A percentile compares a stretch with the other conserved stretches of the same genome.
Conservation (phyloP, 1,140 invertebrate species). For the Dendrolimus punctatus region DNA sequence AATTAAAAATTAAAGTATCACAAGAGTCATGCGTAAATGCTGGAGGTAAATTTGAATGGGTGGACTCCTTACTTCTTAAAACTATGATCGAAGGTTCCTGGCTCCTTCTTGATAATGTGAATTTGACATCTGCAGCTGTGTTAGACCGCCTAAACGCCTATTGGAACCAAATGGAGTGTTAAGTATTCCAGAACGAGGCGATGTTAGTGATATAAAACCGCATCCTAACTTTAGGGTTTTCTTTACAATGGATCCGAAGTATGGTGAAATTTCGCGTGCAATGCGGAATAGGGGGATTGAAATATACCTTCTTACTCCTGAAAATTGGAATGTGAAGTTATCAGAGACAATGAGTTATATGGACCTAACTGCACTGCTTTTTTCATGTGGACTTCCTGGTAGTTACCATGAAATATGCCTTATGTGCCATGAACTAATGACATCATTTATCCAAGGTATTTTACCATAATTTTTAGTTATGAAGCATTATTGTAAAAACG, state of each 20-base stretch:
- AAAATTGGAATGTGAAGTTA: conserved; percentile 39
- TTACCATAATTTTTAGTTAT: too few species aligned
- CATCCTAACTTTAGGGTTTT: conserved; percentile 95
- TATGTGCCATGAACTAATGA: conserved; percentile 55
- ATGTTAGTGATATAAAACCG: conserved; percentile 84
- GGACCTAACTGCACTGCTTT: conserved; percentile 57
- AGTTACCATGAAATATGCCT: conserved; percentile 51
- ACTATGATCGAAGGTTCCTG: conserved; percentile 88
- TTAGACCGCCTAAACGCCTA: conserved; percentile 95
- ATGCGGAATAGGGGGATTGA: conserved; percentile 98
- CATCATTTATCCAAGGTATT: conserved; percentile 58
- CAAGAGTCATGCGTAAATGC: conserved; percentile 77
- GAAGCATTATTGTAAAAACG: too few species aligned
- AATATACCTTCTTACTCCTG: conserved; percentile 79
- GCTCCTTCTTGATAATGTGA: conserved; percentile 97
- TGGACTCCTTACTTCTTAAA: conserved; percentile 94
- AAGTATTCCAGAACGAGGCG: conserved; percentile 92
- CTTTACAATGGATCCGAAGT: conserved; percentile 94
- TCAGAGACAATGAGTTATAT: conserved; percentile 52
- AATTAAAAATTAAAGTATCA: conserved; percentile 55
- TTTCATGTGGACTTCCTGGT: conserved; percentile 47
- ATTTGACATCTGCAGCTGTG: conserved; percentile 96
- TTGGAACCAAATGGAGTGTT: conserved; percentile 94
- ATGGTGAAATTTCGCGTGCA: conserved; percentile 96
- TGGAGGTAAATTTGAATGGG: conserved; percentile 96